Conservation (phyloP, 2,797 vertebrate species). For the Macrochelys suwanniensis region DNA sequence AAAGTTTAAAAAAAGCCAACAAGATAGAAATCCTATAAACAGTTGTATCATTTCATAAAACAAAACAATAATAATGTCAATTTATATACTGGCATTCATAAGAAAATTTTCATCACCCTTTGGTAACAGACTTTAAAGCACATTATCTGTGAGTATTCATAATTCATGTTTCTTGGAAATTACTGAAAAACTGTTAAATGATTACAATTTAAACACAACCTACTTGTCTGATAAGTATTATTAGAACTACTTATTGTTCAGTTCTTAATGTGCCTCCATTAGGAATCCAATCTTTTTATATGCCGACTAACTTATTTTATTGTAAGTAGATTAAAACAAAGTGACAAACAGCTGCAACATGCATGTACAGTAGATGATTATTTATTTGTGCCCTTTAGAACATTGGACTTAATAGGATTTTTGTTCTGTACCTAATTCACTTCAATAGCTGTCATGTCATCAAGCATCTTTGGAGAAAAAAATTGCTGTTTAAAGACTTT, state of each 20-base stretch:
- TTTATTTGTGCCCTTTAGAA: neutral
- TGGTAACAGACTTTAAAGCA: too few relatives aligned
- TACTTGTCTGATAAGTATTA: neutral
- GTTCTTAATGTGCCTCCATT: neutral
- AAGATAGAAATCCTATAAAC: neutral
- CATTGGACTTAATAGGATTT: neutral
- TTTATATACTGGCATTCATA: neutral
- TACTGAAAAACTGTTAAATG: neutral
- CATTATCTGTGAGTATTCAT: neutral
- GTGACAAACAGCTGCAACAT: accelerated
- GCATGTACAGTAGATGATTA: neutral
- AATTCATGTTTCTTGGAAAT: neutral
- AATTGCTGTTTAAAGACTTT: neutral
- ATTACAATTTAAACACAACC: neutral
- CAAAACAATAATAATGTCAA: neutral
- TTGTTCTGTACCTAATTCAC: accelerated
- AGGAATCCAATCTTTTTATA: neutral
- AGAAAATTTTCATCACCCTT: neutral
- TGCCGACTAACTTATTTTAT: neutral
- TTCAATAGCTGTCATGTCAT: neutral
- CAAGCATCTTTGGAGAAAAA: neutral
- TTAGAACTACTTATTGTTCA: neutral
- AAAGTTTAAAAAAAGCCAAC: neutral
- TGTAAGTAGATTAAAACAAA: neutral
- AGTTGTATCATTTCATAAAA: neutral